Evolutionary conservation across 2,888 invertebrate species (phyloP).

Genomic region (Diloba caeruleocephala): DNA sequence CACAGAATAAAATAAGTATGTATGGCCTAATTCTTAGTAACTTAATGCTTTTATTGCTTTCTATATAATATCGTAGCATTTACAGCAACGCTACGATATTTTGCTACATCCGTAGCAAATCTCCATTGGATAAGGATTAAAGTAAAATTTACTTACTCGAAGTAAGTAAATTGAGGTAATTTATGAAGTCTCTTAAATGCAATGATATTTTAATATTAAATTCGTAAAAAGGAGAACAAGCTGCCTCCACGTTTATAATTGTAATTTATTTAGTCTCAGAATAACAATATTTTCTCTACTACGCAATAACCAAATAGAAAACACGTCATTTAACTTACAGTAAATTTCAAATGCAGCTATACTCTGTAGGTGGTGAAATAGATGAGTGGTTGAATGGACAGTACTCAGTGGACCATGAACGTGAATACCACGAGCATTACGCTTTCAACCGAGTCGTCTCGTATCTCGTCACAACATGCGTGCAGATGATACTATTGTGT

Average conservation of each 20-base stretch:
- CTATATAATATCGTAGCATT: conserved; percentile 11
- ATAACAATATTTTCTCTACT: not conserved
- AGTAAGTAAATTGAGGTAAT: conserved; percentile 32
- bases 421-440: conserved; percentile 61
- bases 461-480: conserved; percentile 42
- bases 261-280: not conserved
- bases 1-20: not conserved
- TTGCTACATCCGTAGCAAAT: conserved; percentile 36
- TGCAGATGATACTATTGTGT: conserved; percentile 42
- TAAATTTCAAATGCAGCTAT: conserved; percentile 37
- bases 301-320: conserved; percentile 16
- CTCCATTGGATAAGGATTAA: conserved; percentile 21
- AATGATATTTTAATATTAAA: conserved; percentile 13
- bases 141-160: conserved; percentile 49
- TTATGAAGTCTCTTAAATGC: conserved; percentile 18
- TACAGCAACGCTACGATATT: conserved; percentile 29
- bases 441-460: conserved; percentile 50
- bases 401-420: conserved; percentile 64
- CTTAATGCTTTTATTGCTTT: conserved; percentile 2
- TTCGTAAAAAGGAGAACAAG: conserved; percentile 17
- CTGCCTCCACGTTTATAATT: conserved; percentile 1
- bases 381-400: conserved; percentile 60
- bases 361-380: conserved; percentile 50
- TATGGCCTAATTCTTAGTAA: not conserved
- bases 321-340: conserved; percentile 39